A percentile compares a stretch with the other conserved stretches of the same genome.
These are phyloP conservation scores for Cecidostiba fungosa DNA, from an alignment of 2,888 invertebrate genomes.

Conservation along the genomic window DNA sequence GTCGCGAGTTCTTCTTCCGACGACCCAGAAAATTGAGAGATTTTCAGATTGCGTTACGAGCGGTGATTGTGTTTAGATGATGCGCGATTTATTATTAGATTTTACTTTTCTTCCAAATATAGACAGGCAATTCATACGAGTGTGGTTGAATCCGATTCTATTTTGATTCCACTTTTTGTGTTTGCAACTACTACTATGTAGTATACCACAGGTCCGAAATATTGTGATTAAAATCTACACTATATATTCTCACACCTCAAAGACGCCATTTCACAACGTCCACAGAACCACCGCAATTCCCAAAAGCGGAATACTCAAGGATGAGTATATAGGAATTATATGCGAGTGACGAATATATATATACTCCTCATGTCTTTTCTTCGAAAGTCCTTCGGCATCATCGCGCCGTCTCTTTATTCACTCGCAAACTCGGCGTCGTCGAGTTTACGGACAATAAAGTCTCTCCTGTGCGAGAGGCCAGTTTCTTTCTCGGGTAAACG, in stretches of 20 bases:
- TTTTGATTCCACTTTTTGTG: too few relatives aligned
- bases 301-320: slow-evolving; percentile 33
- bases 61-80: too few relatives aligned
- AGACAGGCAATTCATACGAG: background rate
- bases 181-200: background rate
- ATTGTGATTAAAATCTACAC: background rate
- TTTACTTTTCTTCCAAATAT: background rate
- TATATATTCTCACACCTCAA: background rate
- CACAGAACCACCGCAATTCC: background rate
- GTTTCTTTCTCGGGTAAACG: slow-evolving; percentile 7
- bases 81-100: background rate
- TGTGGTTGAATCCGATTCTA: too few relatives aligned
- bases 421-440: background rate
- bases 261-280: slow-evolving; percentile 20
- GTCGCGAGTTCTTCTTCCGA: background rate
- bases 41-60: background rate
- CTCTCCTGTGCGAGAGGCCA: background rate
- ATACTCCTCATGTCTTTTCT: background rate
- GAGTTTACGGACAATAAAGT: slow-evolving; percentile 22
- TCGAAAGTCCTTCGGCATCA: background rate
- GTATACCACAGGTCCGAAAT: background rate
- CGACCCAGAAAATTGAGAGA: background rate
- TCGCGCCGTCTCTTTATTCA: background rate
- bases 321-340: slow-evolving; percentile 15
- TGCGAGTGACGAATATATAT: background rate